These are phyloP conservation scores for Hirtodrosophila cameraria DNA, from an alignment of 2,888 invertebrate genomes.

Conservation along the genomic window DNA sequence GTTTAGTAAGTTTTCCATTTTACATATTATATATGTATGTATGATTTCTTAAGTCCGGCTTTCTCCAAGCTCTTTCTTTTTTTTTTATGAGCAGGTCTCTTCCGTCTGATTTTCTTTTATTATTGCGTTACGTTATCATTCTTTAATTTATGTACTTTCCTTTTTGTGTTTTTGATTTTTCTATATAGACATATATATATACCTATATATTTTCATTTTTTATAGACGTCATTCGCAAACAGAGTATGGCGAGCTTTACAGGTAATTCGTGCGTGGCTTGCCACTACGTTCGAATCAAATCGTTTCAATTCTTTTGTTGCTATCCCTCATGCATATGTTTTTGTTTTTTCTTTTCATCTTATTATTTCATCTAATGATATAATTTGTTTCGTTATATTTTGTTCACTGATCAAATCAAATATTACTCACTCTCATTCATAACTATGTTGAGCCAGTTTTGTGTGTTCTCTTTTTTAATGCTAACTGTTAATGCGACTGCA, in stretches of 20 bases:
- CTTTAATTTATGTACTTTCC: conserved; percentile 14
- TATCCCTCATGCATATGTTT: too few species aligned
- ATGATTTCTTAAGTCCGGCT: conserved; percentile 16
- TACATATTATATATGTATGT: conserved; percentile 10
- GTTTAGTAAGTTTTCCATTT: conserved; percentile 52
- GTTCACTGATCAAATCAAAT: conserved; percentile 7
- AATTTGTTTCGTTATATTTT: conserved; percentile 4
- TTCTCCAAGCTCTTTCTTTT: neutral
- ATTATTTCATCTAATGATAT: too few species aligned
- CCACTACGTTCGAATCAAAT: conserved; percentile 34
- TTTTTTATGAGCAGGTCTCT: neutral
- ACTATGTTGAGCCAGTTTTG: conserved; percentile 19
- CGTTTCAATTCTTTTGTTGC: conserved; percentile 26
- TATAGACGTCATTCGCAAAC: conserved; percentile 84
- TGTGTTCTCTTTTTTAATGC: conserved; percentile 14
- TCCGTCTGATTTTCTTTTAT: neutral
- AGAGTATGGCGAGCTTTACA: conserved; percentile 82
- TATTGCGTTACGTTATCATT: conserved; percentile 1
- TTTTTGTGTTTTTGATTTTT: conserved; percentile 44
- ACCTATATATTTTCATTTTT: conserved; percentile 67
- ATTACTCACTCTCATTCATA: conserved; percentile 2
- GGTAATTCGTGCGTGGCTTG: conserved; percentile 81
- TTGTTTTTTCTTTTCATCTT: too few species aligned
- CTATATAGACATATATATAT: conserved; percentile 60
- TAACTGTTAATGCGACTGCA: conserved; percentile 7